Evolutionary conservation across 2,797 vertebrate species (phyloP).

Genomic region (Parauchenoglanis punctatus): DNA sequence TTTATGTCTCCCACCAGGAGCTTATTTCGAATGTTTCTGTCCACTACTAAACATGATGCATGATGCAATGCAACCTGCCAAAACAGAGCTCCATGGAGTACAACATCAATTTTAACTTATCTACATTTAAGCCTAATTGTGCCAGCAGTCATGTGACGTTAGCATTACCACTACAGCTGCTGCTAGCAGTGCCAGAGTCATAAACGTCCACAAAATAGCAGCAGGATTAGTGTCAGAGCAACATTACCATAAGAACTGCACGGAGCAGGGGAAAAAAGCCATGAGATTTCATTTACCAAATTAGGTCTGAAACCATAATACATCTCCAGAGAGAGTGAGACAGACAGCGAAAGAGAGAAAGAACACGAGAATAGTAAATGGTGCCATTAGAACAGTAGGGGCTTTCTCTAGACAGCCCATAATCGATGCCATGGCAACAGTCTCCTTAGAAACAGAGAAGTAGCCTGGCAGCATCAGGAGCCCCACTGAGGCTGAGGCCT

Average conservation of each 20-base stretch:
- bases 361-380: conserved; percentile 59
- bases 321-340: conserved; percentile 49
- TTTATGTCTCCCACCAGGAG: conserved; percentile 67
- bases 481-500: conserved; percentile 46
- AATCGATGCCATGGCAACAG: conserved; percentile 64
- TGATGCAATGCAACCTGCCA: conserved; percentile 62
- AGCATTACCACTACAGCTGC: conserved; percentile 29
- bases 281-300: conserved; percentile 60
- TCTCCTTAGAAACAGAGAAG: conserved; percentile 70
- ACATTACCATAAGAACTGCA: conserved; percentile 46
- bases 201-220: conserved; percentile 45
- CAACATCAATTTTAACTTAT: conserved; percentile 11
- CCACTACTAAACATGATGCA: conserved; percentile 64
- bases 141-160: conserved; percentile 34
- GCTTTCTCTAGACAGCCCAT: conserved; percentile 60
- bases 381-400: conserved; percentile 59
- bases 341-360: conserved; percentile 11
- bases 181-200: conserved; percentile 41
- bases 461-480: conserved; percentile 55
- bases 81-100: background rate
- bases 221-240: conserved; percentile 24
- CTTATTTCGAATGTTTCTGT: conserved; percentile 67
- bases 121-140: conserved; percentile 28
- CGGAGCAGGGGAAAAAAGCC: conserved; percentile 35
- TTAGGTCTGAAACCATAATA: conserved; percentile 57